Percentiles rank a stretch among this genome's conserved stretches.
These are phyloP conservation scores for Periophthalmus magnuspinnatus DNA, from an alignment of 2,797 vertebrate genomes.

Conservation along the genomic window DNA sequence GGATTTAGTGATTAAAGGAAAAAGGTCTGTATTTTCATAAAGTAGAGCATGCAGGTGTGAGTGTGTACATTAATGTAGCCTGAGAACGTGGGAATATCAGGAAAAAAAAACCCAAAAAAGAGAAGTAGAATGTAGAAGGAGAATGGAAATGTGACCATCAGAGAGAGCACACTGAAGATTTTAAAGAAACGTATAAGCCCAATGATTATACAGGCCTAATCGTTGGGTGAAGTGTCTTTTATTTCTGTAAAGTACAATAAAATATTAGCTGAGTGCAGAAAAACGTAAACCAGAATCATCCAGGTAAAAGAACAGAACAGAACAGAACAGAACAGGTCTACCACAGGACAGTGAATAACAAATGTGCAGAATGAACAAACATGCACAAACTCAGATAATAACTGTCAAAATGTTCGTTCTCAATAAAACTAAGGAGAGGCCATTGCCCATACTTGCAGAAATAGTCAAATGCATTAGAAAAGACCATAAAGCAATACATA, in stretches of 20 bases:
- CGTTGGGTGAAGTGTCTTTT: not conserved
- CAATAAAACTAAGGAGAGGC: too few relatives aligned
- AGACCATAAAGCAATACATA: not conserved
- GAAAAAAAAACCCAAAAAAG: not conserved
- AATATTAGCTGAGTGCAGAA: not conserved
- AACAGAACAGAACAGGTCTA: not conserved
- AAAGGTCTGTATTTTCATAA: constrained; percentile 54
- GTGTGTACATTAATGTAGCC: constrained; percentile 48
- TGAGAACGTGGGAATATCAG: not conserved
- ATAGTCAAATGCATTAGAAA: too few relatives aligned
- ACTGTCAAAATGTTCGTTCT: too few relatives aligned
- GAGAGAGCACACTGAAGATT: constrained; percentile 10
- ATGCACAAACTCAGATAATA: too few relatives aligned
- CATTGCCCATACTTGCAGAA: too few relatives aligned
- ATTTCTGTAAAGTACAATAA: constrained; percentile 4
- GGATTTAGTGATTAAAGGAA: constrained; percentile 66
- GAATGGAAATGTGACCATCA: constrained; percentile 35
- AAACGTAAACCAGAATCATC: not conserved
- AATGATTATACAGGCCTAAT: constrained; percentile 3
- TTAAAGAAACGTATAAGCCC: not conserved
- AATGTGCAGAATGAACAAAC: too few relatives aligned
- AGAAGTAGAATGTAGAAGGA: constrained; percentile 22
- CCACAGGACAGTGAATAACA: not conserved
- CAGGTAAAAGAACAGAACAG: too few relatives aligned
- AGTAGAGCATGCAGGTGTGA: constrained; percentile 68